Evolutionary conservation across 2,797 vertebrate genomes (phyloP), one percentile per base, ranked within the genome.

Genomic region (Sarcoramphus papa): DNA sequence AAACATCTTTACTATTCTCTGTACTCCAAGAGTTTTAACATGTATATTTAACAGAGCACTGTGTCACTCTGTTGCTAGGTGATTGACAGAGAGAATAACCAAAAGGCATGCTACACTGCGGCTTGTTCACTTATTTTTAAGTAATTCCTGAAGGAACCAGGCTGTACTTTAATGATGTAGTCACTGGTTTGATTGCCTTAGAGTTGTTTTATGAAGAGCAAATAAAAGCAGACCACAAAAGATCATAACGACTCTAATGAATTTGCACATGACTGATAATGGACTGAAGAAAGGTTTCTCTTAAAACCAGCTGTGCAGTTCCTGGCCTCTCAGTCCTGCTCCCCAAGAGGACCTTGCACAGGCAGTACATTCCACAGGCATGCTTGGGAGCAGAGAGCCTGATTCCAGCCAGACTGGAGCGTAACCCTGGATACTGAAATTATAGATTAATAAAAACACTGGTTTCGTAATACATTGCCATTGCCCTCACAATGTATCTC

Each of bases 1-100:
- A 92, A 93, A 85, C 41, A 78, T 50, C 47, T 70, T 88, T 68
- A 41, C 47, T 91, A 15, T 82, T 77, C 70, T 82, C 47, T 80
- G 31, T 69, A 28, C 37, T 85, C 43, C 40, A n/a, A 56, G 33
- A 41, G 27, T 53, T 92, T 88, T 91, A 76, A 91, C 50, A 31
- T 67, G 63, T 59, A 59, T 87, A 76, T 87, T 94, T 94, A 73
- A 80, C 74, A 35, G 37, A 67, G 43, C 14, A 13, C 33, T 85
- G 47, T 64, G 35, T 84, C 67, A 67, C 24, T 60, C 30, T 85
- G 53, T 89, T 92, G 81, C 72, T 88, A 80, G 76, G 45, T 75
- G 78, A 74, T 45, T 93, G 84, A 89, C 74, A 76, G 67, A 79
- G 41, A 41, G 50, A 73, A 24, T 54, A 86, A 60, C 45, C 27